Percentiles rank a stretch among this genome's conserved stretches.
Conservation (phyloP, 2,797 vertebrate species). For the Mus caroli region DNA sequence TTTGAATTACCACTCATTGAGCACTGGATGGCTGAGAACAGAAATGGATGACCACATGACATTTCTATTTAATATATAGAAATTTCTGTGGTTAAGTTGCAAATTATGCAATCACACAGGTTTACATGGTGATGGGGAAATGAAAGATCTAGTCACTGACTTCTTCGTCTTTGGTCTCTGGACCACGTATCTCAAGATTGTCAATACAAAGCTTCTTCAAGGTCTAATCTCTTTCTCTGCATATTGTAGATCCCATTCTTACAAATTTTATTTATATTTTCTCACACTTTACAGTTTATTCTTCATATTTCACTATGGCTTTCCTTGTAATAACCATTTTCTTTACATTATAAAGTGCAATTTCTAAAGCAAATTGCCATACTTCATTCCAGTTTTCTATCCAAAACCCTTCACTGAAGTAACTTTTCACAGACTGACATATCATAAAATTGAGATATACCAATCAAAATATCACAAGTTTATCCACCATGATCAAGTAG, state of each 20-base stretch:
- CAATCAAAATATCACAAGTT: background rate
- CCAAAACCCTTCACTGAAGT: background rate
- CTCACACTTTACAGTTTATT: background rate
- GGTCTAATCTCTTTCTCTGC: background rate
- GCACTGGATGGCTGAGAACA: background rate
- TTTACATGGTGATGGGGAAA: background rate
- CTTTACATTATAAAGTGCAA: background rate
- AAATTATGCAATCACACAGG: background rate
- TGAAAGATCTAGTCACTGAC: too few relatives aligned
- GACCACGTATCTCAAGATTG: rapidly evolving
- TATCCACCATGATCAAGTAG: background rate
- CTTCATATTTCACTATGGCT: background rate
- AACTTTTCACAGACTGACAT: background rate
- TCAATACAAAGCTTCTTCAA: background rate
- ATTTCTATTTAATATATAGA: too few relatives aligned
- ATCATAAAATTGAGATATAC: background rate
- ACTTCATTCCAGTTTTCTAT: background rate
- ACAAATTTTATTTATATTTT: background rate
- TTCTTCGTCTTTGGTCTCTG: background rate
- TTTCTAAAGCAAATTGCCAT: background rate
- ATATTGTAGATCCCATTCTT: background rate
- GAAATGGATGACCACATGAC: background rate
- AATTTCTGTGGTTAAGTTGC: background rate
- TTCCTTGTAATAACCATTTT: background rate
- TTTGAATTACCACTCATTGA: background rate